phyloP scores from a whole-genome alignment of 1,140 invertebrate species.

The Bombus soroeensis region DNA sequence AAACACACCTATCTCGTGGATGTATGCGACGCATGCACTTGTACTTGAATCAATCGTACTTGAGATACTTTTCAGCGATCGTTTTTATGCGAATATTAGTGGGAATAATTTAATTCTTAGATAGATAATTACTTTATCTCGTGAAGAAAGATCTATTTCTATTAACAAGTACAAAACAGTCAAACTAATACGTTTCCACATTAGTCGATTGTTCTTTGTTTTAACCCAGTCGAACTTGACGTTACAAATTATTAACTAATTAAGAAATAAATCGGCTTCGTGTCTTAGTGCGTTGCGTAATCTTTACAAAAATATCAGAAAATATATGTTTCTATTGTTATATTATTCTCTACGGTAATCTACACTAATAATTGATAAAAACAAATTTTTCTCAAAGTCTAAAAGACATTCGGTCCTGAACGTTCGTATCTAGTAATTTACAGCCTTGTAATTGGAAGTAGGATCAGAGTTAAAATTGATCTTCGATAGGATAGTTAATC shows the following conservation, averaged over 20 bases:
- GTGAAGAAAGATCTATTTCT: background rate
- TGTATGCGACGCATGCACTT: background rate
- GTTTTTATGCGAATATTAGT: too few relatives aligned
- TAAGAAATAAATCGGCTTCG: background rate
- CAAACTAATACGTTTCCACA: background rate
- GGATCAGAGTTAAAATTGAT: background rate
- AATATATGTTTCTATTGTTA: too few relatives aligned
- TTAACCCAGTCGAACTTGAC: too few relatives aligned
- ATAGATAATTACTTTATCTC: background rate
- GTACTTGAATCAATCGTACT: constrained; percentile 38
- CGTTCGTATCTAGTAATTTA: background rate
- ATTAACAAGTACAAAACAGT: background rate
- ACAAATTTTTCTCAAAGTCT: background rate
- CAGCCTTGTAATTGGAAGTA: background rate
- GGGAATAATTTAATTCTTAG: background rate
- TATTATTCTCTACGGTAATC: too few relatives aligned
- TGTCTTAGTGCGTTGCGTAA: too few relatives aligned
- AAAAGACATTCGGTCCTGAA: background rate
- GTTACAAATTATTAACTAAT: background rate
- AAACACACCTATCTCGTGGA: constrained; percentile 2
- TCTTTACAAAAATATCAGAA: too few relatives aligned
- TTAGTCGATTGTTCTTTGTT: too few relatives aligned
- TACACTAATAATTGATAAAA: background rate
- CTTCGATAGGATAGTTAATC: background rate
- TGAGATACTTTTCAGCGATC: background rate